Base-by-base conservation (phyloP, 2,113 vertebrate species). In the Picathartes gymnocephalus region DNA sequence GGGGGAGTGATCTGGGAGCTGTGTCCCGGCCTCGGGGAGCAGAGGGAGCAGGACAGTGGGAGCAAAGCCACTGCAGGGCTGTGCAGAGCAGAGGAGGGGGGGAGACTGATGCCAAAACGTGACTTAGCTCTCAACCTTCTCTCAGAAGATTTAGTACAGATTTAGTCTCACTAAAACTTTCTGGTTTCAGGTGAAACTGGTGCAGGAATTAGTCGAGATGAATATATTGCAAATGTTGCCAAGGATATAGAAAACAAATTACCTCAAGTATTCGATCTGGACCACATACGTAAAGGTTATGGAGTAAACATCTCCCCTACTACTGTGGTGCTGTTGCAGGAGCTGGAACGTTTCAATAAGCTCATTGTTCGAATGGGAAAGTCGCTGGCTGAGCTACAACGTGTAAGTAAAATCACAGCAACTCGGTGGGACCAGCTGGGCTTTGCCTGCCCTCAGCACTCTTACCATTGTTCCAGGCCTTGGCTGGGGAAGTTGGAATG, bases 401-500 rank as follows among this genome's bases (percentile, higher is more conserved):
- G 98, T 90, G 99, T 99, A 44, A 74, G 92, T 73, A 22, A 89
- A 97, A 93, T 10, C 30, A 3, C 45, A 48, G 42, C 28, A 16
- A 1, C 24, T 1, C 1, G 0, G 3, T 2, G 25, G 21, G 15
- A 4, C 2, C 18, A 8, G 33, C 27, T 12, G 6, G 73, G 45
- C 56, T 42, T 2, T 11, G 24, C 7, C 30, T 28, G 13, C 47
- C 16, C 37, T 62, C 35, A 51, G 11, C 54, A 1, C 39, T 51
- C 81, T 72, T 6, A 0, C 50, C 15, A 1, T 74, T 28, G 3
- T 20, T 39, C 4, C 88, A 99, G 99, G 99, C 99, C 51, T 94
- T 99, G 98, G 98, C 99, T 9, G 99, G 99, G 35, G 99, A 99
- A 27, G 99, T 99, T 4, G 99, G 99, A 2, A 99, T 99, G 99